Evolutionary conservation across 2,113 vertebrate genomes (phyloP).

Genomic region (Lathamus discolor): DNA sequence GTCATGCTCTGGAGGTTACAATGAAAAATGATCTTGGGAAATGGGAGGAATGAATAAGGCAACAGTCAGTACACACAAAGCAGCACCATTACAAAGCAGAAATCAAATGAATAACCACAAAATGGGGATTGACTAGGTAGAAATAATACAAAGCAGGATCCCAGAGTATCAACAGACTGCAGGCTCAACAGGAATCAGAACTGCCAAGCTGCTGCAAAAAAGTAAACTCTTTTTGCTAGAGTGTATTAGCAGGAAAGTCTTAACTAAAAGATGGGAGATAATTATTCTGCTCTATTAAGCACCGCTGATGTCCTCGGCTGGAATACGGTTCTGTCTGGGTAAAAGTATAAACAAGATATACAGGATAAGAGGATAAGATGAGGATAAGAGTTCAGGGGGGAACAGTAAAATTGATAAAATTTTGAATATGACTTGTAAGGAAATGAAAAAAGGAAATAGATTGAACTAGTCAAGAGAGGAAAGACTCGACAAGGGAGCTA

Average conservation of each 20-base stretch:
- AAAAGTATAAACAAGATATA: neutral
- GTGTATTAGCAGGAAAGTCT: neutral
- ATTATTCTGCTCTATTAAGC: slow-evolving; percentile 50
- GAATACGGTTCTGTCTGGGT: neutral
- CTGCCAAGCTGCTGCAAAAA: neutral
- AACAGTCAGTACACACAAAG: slow-evolving; percentile 11
- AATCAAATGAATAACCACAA: slow-evolving; percentile 39
- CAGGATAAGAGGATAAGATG: neutral
- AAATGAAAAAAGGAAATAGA: slow-evolving; percentile 10
- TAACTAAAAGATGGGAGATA: neutral
- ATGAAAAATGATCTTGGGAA: slow-evolving; percentile 47
- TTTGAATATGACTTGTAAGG: neutral
- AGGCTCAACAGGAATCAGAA: slow-evolving; percentile 13
- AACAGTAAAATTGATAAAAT: slow-evolving; percentile 8
- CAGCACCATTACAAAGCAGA: slow-evolving; percentile 30
- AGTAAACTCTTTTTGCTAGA: neutral
- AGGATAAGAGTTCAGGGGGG: neutral
- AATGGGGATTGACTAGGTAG: slow-evolving; percentile 31
- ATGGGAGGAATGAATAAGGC: slow-evolving; percentile 26
- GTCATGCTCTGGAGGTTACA: slow-evolving; percentile 28
- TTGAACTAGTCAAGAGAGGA: neutral
- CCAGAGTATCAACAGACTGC: neutral
- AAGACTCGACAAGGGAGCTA: neutral
- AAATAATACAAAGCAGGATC: slow-evolving; percentile 25
- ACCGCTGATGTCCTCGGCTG: neutral